These are phyloP conservation scores for Strix occidentalis DNA, from an alignment of 2,797 vertebrate genomes.

Conservation along the genomic window DNA sequence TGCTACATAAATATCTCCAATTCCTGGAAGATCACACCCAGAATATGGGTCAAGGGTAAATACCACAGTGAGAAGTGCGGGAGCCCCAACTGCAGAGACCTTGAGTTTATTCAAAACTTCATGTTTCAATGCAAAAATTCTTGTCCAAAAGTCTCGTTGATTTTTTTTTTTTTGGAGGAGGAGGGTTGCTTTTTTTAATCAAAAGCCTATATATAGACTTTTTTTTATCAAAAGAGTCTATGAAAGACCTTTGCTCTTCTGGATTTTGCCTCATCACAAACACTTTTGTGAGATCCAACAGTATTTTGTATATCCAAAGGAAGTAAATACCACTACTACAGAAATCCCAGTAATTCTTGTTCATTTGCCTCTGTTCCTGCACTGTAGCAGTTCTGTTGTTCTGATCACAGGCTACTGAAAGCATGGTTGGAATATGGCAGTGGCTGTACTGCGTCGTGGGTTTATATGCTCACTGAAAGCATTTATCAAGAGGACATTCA, in stretches of 20 bases:
- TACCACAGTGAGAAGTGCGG: neutral
- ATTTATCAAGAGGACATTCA: neutral
- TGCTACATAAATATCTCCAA: neutral
- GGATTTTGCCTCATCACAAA: neutral
- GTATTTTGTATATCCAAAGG: neutral
- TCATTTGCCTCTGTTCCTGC: neutral
- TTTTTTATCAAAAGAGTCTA: neutral
- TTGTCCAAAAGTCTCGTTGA: neutral
- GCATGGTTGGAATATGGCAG: neutral
- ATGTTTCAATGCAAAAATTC: neutral
- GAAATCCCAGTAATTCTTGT: neutral
- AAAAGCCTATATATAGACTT: neutral
- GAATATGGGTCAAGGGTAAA: neutral
- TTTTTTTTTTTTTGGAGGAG: neutral
- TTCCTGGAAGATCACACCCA: neutral
- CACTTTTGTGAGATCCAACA: accelerated
- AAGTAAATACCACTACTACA: neutral
- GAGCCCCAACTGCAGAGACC: neutral
- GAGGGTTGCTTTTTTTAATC: neutral
- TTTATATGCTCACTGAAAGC: neutral
- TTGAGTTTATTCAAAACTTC: neutral
- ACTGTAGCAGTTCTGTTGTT: neutral
- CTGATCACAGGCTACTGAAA: neutral
- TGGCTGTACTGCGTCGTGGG: neutral
- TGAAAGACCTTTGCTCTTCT: neutral